phyloP scores from a whole-genome alignment of 1,140 invertebrate species.

The Wasmannia auropunctata region DNA sequence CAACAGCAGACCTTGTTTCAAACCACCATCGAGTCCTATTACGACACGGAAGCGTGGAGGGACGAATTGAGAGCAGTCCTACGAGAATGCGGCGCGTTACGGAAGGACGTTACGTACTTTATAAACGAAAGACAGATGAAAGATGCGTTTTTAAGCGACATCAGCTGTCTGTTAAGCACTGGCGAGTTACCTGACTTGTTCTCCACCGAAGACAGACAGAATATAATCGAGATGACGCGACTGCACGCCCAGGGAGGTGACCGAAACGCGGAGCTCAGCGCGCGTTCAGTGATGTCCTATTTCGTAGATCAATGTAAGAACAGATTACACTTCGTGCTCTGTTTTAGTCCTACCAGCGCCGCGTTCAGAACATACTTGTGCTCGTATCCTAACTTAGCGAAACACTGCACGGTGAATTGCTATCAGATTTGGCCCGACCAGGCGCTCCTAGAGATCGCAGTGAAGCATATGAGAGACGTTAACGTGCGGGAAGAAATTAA shows the following conservation, averaged over 20 bases:
- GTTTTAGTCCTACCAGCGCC: constrained; percentile 87
- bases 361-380: constrained; percentile 84
- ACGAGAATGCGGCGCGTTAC: constrained; percentile 85
- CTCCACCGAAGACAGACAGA: constrained; percentile 87
- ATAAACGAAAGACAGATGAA: constrained; percentile 88
- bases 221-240: constrained; percentile 86
- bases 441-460: constrained; percentile 89
- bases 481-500: constrained; percentile 84
- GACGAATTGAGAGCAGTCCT: constrained; percentile 88
- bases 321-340: constrained; percentile 89
- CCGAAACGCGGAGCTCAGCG: constrained; percentile 86
- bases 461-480: constrained; percentile 87
- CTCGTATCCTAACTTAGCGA: constrained; percentile 89
- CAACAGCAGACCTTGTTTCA: constrained; percentile 87
- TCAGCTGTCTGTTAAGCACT: constrained; percentile 87
- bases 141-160: constrained; percentile 87
- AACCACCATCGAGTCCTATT: constrained; percentile 87
- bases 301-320: constrained; percentile 88
- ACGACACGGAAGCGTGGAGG: constrained; percentile 86
- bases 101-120: constrained; percentile 87
- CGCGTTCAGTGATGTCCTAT: constrained; percentile 87
- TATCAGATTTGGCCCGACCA: constrained; percentile 90
- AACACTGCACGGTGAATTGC: constrained; percentile 91
- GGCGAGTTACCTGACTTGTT: constrained; percentile 89
- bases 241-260: constrained; percentile 84